phyloP scores from a whole-genome alignment of 2,113 vertebrate species.

The Archilochus colubris region DNA sequence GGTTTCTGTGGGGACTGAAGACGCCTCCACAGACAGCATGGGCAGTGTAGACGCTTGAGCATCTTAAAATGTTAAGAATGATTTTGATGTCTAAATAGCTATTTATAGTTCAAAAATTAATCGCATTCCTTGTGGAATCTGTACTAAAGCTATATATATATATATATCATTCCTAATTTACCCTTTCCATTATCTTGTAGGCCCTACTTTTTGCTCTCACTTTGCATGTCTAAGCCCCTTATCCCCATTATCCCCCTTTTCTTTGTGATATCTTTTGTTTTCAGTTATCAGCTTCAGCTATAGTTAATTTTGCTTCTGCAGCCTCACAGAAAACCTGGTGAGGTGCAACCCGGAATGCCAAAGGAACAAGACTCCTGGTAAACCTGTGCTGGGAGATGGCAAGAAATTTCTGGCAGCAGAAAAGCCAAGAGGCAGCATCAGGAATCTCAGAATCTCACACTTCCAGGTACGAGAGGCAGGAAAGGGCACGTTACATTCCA shows the following conservation, averaged over 20 bases:
- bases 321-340: not conserved
- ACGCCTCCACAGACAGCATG: fast-evolving
- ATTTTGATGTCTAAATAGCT: not conserved
- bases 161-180: not conserved
- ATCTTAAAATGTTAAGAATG: not conserved
- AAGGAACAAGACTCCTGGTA: not conserved
- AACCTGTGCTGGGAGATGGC: not conserved
- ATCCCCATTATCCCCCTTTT: not conserved
- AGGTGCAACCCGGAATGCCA: not conserved
- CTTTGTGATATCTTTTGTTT: not conserved
- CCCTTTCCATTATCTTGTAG: not conserved
- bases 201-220: not conserved
- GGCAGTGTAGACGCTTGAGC: not conserved
- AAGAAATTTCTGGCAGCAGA: not conserved
- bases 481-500: not conserved
- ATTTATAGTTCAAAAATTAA: not conserved
- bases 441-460: not conserved
- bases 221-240: not conserved
- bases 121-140: fast-evolving
- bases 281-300: not conserved
- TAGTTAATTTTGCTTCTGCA: not conserved
- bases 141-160: not conserved
- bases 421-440: fast-evolving
- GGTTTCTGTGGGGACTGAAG: fast-evolving
- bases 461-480: not conserved